Conservation (phyloP, 2,797 vertebrate species). For the Calcarius lapponicus region DNA sequence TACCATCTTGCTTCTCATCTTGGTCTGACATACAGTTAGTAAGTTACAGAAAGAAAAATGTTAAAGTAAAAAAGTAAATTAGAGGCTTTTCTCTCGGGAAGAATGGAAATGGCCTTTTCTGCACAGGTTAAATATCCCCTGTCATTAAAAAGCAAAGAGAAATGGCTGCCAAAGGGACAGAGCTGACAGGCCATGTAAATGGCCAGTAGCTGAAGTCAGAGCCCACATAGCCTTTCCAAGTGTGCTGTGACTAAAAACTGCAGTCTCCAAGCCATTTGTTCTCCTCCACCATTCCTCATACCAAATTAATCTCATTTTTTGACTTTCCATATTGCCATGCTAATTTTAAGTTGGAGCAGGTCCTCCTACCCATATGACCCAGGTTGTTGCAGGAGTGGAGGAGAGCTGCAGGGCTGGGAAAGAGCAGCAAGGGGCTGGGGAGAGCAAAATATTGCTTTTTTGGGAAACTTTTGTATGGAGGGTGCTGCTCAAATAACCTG, state of each 20-base stretch:
- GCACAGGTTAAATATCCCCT: background rate
- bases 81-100: background rate
- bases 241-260: background rate
- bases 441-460: background rate
- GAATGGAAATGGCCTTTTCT: background rate
- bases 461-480: background rate
- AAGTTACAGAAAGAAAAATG: background rate
- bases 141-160: background rate
- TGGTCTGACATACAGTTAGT: background rate
- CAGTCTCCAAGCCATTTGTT: background rate
- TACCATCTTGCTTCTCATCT: background rate
- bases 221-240: rapidly evolving
- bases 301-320: background rate
- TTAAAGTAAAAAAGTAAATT: background rate
- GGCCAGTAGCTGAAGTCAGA: background rate
- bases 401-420: background rate
- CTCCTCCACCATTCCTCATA: background rate
- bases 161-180: background rate
- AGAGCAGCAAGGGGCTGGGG: background rate
- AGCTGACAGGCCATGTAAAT: background rate
- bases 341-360: background rate
- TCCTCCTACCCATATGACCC: background rate
- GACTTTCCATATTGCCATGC: background rate
- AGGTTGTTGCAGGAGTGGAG: background rate
- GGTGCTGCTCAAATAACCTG: background rate